Percentiles rank a stretch among this genome's conserved stretches.
These are phyloP conservation scores for Eriocheir sinensis DNA, from an alignment of 1,140 invertebrate species.

Conservation along the genomic window DNA sequence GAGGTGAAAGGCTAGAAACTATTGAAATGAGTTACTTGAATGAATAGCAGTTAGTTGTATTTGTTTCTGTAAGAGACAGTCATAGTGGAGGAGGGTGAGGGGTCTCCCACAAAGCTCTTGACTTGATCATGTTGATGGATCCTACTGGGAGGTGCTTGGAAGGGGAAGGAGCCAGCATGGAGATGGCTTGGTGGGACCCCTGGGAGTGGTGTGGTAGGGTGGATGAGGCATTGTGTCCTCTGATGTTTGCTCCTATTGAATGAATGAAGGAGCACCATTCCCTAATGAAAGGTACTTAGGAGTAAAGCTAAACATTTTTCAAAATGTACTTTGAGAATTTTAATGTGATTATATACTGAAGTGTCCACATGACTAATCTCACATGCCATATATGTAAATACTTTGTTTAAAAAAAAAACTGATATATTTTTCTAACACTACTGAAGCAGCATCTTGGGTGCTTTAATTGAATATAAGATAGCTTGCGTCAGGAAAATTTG, in stretches of 20 bases:
- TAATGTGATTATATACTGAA: neutral
- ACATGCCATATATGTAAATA: neutral
- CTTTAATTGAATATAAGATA: too few species aligned
- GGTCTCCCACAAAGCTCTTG: too few species aligned
- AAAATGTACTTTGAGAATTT: neutral
- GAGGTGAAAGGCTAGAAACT: too few species aligned
- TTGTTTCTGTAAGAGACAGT: too few species aligned
- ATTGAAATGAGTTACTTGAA: too few species aligned
- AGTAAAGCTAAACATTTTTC: neutral
- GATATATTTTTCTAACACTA: neutral
- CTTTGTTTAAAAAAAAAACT: neutral
- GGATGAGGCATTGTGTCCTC: neutral
- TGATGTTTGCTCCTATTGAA: neutral
- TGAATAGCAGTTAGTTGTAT: too few species aligned
- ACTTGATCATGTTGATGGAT: too few species aligned
- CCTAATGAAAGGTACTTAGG: neutral
- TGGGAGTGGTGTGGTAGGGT: neutral
- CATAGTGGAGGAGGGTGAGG: too few species aligned
- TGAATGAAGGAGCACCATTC: neutral
- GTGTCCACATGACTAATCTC: neutral
- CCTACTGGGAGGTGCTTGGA: neutral
- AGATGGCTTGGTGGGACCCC: too few species aligned
- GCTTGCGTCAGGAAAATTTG: too few species aligned
- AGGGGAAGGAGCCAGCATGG: too few species aligned
- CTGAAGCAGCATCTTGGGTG: too few species aligned